Percentiles rank a stretch among this genome's conserved stretches.
These are phyloP conservation scores for Mustelus asterias DNA, from an alignment of 2,113 vertebrate genomes.

Conservation along the genomic window DNA sequence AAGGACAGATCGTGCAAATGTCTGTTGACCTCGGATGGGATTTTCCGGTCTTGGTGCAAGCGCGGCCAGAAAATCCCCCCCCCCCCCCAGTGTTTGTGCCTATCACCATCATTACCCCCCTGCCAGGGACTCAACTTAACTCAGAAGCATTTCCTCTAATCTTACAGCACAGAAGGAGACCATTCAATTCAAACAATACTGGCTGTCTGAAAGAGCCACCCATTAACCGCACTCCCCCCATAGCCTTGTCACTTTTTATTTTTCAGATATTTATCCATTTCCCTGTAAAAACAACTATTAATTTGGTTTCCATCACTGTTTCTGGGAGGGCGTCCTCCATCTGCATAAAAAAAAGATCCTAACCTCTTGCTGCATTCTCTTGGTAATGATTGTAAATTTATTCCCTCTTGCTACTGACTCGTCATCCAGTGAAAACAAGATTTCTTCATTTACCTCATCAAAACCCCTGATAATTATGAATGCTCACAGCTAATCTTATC, in stretches of 20 bases:
- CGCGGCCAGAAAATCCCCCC: no score
- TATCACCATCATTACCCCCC: neutral
- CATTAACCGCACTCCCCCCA: neutral
- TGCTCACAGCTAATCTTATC: neutral
- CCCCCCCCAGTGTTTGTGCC: neutral
- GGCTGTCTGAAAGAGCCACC: neutral
- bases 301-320: neutral
- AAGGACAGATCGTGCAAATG: no score
- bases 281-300: neutral
- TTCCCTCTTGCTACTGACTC: neutral
- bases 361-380: neutral
- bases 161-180: neutral
- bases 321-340: neutral
- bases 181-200: neutral
- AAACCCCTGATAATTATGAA: neutral
- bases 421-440: neutral
- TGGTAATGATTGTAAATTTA: neutral
- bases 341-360: neutral
- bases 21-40: no score
- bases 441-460: neutral
- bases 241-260: neutral
- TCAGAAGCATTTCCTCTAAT: neutral
- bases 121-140: neutral
- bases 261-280: neutral
- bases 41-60: no score